Evolutionary conservation across 2,888 invertebrate genomes (phyloP), one percentile per base, ranked within the genome.

Genomic region (Thyatira batis): DNA sequence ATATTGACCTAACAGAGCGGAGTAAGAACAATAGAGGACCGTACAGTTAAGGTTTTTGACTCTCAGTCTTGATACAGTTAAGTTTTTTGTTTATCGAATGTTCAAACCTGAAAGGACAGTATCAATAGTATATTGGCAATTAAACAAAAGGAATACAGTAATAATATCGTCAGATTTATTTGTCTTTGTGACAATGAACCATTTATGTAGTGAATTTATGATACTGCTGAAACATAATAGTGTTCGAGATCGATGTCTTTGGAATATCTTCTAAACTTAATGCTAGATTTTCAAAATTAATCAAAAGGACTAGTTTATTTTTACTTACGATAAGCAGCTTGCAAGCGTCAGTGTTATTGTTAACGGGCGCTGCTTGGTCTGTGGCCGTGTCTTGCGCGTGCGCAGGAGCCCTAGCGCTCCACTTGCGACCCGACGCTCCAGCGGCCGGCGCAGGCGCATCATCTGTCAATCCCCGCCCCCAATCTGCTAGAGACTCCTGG

Each of bases 401-500:
- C 21, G 87, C 78, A 1, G 71, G 69, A 1, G 76, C 75, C 21
- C 90, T 71, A 17, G 82, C 81, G 65, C 88, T 85, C 91, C 91
- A 92, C 61, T 92, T 92, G 63, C 87, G 84, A 13, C 75, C 80
- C 6, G 77, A 65, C 5, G 73, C 75, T 0, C 77, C 80, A 3
- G 76, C 73, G 1, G 66, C 63, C 49, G 71, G 71, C 52, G 75
- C 76, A 1, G 82, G 75, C 1, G 82, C 65, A 39, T 84, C 84
- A 13, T 84, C 84, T 13, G 69, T 69, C 49, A 76, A 57, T 0
- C 84, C 82, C 0, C 89, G 78, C 55, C 89, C 89, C 89, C 89
- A 89, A 46, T 89, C 89, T 21, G 83, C 61, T 49, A 89, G 51
- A 4, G 89, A 89, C 65, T 91, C 91, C 91, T 91, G 79, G 11